Base-by-base conservation (phyloP, 2,797 vertebrate genomes). In the Oryzias dopingdopingensis region DNA sequence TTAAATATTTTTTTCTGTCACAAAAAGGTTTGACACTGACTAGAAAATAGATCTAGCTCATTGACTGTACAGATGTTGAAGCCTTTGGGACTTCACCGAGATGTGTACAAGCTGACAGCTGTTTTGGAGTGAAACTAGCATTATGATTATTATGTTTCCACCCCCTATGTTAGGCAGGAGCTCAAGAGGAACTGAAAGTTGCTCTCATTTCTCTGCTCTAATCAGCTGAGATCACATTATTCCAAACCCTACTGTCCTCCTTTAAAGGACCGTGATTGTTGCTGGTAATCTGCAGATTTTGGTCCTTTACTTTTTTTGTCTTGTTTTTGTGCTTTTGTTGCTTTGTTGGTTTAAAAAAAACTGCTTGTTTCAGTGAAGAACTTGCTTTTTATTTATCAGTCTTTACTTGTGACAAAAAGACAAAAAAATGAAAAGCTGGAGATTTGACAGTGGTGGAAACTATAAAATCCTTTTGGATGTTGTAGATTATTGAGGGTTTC, bases 121-220 rank as follows among this genome's bases (percentile, higher is more conserved):
- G 69, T 66, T 22, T 40, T 52, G 6, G 37, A 65, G 42, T 57
- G 43, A 82, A 58, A 76, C 47, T 61, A 41, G 22, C 12, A 45
- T 1, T 46, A n/a, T 69, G 65, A 72, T 18, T 58, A 1, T 55
- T n/a, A 49, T 56, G 70, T 80, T 80, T 80, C 73, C 61, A 18
- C 8, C 55, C 8, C 66, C 80, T 56, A 78, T 70, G 49, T 74
- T 62, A 64, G 63, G 52, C 3, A 0, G 32, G 8, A 37, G 29
- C 0, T 46, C 59, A 77, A 75, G 69, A 74, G 81, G 86, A 88
- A 86, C 5, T 70, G 83, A 84, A 76, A 86, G 53, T 24, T 56
- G 12, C 40, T 17, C 3, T 50, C 50, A 23, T 18, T 6, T 57
- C 32, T 37, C 32, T 1, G 17, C 51, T 48, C 1, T 53, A 1